Percentiles rank a stretch among this genome's conserved stretches.
These are phyloP conservation scores for Cebidichthys violaceus DNA, from an alignment of 2,113 vertebrate species.

Conservation along the genomic window DNA sequence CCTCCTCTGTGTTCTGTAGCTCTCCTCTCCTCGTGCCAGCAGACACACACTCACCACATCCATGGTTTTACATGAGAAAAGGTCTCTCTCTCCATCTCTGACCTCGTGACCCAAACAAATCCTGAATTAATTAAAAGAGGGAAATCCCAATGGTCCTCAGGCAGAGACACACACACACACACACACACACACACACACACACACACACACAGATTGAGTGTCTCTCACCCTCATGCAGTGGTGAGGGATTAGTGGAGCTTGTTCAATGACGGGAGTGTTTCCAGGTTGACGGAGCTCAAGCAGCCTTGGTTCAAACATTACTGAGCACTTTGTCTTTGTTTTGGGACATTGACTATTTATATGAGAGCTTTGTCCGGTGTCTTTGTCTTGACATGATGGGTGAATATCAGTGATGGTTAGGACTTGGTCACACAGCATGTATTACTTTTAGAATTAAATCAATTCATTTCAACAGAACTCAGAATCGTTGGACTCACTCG, in stretches of 20 bases:
- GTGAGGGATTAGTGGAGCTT: conserved; percentile 82
- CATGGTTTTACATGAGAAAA: conserved; percentile 82
- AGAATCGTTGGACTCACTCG: background rate
- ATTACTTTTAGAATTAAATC: background rate
- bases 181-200: conserved; percentile 38
- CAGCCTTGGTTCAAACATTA: conserved; percentile 63
- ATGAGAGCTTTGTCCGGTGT: background rate
- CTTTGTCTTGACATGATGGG: background rate
- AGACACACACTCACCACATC: conserved; percentile 50
- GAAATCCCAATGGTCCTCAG: conserved; percentile 81
- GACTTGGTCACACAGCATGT: background rate
- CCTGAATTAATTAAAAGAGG: conserved; percentile 88
- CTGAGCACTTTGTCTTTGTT: conserved; percentile 27
- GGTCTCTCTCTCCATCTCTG: conserved; percentile 80
- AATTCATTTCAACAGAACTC: too few relatives aligned
- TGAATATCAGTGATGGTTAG: background rate
- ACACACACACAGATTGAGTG: conserved; percentile 81
- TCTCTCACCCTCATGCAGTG: conserved; percentile 77
- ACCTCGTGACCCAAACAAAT: conserved; percentile 84
- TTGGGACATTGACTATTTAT: background rate
- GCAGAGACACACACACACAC: conserved; percentile 38
- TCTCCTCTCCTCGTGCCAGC: background rate
- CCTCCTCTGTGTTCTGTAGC: background rate
- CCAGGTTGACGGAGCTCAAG: conserved; percentile 71
- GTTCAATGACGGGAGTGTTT: conserved; percentile 82